Base-by-base conservation (phyloP, 2,113 vertebrate species). In the Vanacampus margaritifer region DNA sequence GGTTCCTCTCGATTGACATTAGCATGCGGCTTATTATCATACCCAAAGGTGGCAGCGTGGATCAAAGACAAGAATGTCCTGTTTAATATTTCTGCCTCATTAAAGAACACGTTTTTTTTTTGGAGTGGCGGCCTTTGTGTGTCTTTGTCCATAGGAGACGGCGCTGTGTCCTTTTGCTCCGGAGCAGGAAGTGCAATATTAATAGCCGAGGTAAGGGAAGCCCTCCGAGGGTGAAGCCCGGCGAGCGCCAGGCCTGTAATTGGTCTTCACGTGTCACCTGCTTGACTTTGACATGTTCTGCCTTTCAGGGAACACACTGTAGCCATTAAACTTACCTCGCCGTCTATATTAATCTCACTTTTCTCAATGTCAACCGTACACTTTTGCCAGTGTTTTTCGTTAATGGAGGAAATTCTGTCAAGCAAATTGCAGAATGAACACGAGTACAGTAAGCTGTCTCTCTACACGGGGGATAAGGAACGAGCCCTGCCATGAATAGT, bases 21-120 rank as follows among this genome's bases (percentile, higher is more conserved):
- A 89, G 76, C 88, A 84, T 87, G 68, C 12, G 32, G 68, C 77
- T 87, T 80, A 85, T 89, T 89, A 90, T 85, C 85, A 85, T 76
- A 76, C 79, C 84, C 84, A 87, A 85, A 90, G 88, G 86, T 87
- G 84, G 69, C 79, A 76, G 63, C 10, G 28, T 23, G 74, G 86
- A 91, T 90, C 86, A 90, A 91, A 91, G 84, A 72, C 83, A 81
- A 78, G 69, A 67, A 87, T 87, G 86, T 84, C 77, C 83, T 80
- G 73, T 84, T 88, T 84, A 86, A 89, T 88, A 88, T 87, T 89
- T 87, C 86, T 79, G 69, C 81, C 80, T 90, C 86, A 85, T 89
- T 91, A 87, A 72, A 73, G 75, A 60, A 72, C 67, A 72, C 56
- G 74, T 88, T 84, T 88, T 48, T 69, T 78, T 53, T 54, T 26